Percentiles rank a stretch among this genome's conserved stretches.
Conservation (phyloP, 2,113 vertebrate genomes). For the human (Homo sapiens) region GRCh38 chr9:11946001-11946500, state of each 20-base stretch:
- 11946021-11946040: slow-evolving; percentile 21
- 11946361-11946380: background rate
- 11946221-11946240: background rate
- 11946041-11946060: slow-evolving; percentile 28
- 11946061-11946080: slow-evolving; percentile 36
- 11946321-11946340: background rate
- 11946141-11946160: slow-evolving; percentile 38
- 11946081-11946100: slow-evolving; percentile 50
- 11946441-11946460: background rate
- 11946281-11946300: background rate
- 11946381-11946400: background rate
- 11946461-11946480: background rate
- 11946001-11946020: background rate
- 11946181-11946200: slow-evolving; percentile 20
- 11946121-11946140: slow-evolving; percentile 19
- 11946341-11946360: background rate
- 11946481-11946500: background rate
- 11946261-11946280: background rate
- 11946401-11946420: background rate
- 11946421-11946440: background rate
- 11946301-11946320: background rate
- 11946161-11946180: background rate
- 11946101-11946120: slow-evolving; percentile 15
- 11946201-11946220: background rate
- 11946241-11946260: background rate